Base-by-base conservation (phyloP, 35 echinoderm and acorn worm species). In the Heliocidaris erythrogramma region DNA sequence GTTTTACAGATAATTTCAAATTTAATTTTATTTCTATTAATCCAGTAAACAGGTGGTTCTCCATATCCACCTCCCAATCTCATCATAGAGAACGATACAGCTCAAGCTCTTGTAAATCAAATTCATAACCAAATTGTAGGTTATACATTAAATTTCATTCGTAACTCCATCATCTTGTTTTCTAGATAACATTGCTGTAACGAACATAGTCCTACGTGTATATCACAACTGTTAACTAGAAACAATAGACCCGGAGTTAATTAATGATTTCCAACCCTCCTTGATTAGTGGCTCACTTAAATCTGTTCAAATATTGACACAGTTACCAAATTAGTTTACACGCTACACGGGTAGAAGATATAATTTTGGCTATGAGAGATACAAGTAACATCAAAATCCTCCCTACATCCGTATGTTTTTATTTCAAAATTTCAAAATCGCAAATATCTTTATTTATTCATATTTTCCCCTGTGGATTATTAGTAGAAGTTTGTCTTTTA, bases 291-390 rank as follows among this genome's bases (percentile, higher is more conserved):
- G 47, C 87, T 89, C 31, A 89, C 13, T 86, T 32, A 86, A 21
- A 86, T 9, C 85, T 86, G 31, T 47, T 13, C 3, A 89, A 89
- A 89, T 89, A 89, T 89, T 89, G 31, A 48, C 87, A 14, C 30
- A 42, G 87, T 89, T 89, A 89, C 87, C 87, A 47, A 89, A 89
- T 89, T 89, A 89, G 87, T 48, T 47, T 47, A 48, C 47, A 48
- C 47, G 17, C 31, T 47, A 89, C 31, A 48, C 87, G 47, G 31
- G 32, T 32, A 89, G 85, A 86, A 86, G 21, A 86, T 2, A 14
- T 47, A 89, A 89, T 18, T 12, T 32, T 89, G 87, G 31, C 47
- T 89, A 21, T 89, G 10, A 2, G 31, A n/a, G 29, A 89, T 89
- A 47, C 87, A 89, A 89, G 87, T 89, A 89, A 31, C 85, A 18